A percentile compares a stretch with the other conserved stretches of the same genome.
Evolutionary conservation across 2,888 invertebrate species (phyloP).

Genomic region (Conus canariensis): DNA sequence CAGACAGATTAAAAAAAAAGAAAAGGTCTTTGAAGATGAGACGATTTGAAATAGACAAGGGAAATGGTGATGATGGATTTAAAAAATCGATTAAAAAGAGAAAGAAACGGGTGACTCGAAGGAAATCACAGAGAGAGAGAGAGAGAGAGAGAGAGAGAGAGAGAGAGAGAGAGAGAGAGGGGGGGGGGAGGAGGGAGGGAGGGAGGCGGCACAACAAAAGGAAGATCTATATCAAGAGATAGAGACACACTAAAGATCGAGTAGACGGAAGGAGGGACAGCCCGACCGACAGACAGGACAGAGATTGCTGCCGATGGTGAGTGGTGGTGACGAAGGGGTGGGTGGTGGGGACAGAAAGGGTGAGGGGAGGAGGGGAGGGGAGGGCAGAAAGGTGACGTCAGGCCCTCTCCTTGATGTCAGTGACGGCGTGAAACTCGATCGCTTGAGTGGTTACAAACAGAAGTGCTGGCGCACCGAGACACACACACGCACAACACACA

Average conservation of each 20-base stretch:
- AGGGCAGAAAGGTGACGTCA: too few species aligned
- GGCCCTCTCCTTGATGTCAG: too few species aligned
- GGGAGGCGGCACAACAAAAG: not conserved
- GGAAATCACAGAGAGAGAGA: not conserved
- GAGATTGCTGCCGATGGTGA: too few species aligned
- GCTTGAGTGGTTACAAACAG: too few species aligned
- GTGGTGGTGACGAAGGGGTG: too few species aligned
- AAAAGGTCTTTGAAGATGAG: not conserved
- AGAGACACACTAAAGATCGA: not conserved
- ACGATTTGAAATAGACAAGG: too few species aligned
- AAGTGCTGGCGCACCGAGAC: not conserved
- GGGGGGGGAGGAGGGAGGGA: not conserved
- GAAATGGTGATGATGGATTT: too few species aligned
- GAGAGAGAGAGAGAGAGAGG: too few species aligned
- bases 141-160: not conserved
- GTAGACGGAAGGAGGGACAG: not conserved
- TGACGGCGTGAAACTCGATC: too few species aligned
- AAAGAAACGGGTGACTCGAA: not conserved
- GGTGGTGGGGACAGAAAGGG: too few species aligned
- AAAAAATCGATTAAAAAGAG: not conserved
- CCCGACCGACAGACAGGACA: not conserved
- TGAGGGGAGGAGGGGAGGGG: too few species aligned
- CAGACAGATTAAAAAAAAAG: not conserved
- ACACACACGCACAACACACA: too few species aligned
- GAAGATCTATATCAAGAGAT: not conserved